Evolutionary conservation across 2,888 invertebrate genomes (phyloP).

Genomic region (Eustalomyia histrio): DNA sequence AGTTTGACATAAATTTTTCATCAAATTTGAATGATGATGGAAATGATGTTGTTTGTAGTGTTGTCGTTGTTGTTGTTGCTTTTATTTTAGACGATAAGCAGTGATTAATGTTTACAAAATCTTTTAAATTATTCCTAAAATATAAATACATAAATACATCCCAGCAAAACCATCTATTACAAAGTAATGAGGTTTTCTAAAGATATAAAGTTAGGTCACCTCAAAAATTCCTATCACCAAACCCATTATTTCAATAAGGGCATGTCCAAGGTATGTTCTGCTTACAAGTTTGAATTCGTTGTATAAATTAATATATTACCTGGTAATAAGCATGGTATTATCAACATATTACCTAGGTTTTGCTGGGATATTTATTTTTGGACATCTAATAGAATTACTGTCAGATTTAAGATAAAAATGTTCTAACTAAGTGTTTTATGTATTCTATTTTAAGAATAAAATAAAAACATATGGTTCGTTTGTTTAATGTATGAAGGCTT

Average conservation of each 20-base stretch:
- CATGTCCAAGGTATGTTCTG: too few relatives aligned
- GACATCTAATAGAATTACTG: constrained; percentile 3
- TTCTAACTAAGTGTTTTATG: not conserved
- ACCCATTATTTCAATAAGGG: too few relatives aligned
- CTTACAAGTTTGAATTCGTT: too few relatives aligned
- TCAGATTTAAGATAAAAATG: constrained; percentile 4
- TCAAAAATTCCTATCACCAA: too few relatives aligned
- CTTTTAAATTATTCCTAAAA: not conserved
- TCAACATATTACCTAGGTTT: too few relatives aligned
- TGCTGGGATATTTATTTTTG: constrained; percentile 1
- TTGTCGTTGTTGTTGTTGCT: not conserved
- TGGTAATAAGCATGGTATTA: too few relatives aligned
- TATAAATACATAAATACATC: not conserved
- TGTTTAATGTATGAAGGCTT: too few relatives aligned
- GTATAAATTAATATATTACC: too few relatives aligned
- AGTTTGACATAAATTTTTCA: constrained; percentile 10
- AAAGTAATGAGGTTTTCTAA: too few relatives aligned
- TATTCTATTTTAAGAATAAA: not conserved
- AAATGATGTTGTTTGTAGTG: not conserved
- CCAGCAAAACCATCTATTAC: too few relatives aligned
- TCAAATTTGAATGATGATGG: constrained; percentile 1
- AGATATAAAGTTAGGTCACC: too few relatives aligned
- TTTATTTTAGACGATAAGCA: not conserved
- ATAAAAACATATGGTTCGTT: not conserved
- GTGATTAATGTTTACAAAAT: constrained; percentile 26